Base-by-base conservation (phyloP, 2,888 invertebrate genomes). In the Tubiluchus corallicola region DNA sequence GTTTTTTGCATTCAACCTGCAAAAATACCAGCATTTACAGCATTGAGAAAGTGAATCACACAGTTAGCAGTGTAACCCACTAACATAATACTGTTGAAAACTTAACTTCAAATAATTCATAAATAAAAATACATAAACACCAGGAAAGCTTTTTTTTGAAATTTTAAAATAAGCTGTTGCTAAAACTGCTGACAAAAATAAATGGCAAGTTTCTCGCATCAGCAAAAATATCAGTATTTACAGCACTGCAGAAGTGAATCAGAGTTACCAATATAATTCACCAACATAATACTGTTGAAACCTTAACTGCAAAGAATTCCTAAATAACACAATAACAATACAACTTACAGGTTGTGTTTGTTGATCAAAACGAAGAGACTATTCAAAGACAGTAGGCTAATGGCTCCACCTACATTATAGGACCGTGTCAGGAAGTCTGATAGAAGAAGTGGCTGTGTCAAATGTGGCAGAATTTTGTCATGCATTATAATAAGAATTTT, bases 361-460 rank as follows among this genome's bases (percentile, higher is more conserved):
- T 82, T 79, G 47, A 94, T 84, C 50, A 96, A 71, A 42, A 81
- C 76, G 60, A 88, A 81, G 44, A 94, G 76, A 17, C 92, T 90
- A 61, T 90, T 88, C 9, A 96, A 68, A 1, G 92, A 85, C 43
- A 96, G 68, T 58, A 94, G 72, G 59, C 87, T 82, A 48, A 85
- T 75, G 1, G 82, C 76, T 4, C 92, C 88, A 53, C 85, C 83
- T 79, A 77, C 72, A 58, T 85, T 81, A 51, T 88, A 74, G 1
- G 85, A 83, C 57, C 84, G 79, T 71, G 87, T 82, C 17, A 94
- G 71, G 67, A 88, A 88, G 62, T 92, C 92, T 2, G 87, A 84
- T 53, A 90, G 71, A 48, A 82, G 68, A 44, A 85, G 70, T 5
- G 92, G 88, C 55, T 77, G 77, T 37, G 75, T 73, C 52, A 92